These are phyloP conservation scores for Neria commutata DNA, from an alignment of 2,888 invertebrate species.

Conservation along the genomic window DNA sequence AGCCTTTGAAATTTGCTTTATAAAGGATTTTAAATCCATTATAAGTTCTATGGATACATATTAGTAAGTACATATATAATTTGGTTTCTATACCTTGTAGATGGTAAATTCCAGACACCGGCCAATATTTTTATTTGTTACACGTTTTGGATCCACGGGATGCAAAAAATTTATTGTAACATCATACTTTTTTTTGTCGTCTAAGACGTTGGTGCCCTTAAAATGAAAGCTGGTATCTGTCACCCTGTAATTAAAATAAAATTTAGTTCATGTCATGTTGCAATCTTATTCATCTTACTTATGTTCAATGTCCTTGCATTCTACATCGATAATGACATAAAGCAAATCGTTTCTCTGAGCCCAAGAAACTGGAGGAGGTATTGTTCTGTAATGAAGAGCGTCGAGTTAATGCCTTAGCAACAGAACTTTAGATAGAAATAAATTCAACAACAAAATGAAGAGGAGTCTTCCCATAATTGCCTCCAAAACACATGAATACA, in stretches of 20 bases:
- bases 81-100: slow-evolving; percentile 68
- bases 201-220: slow-evolving; percentile 80
- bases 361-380: slow-evolving; percentile 89
- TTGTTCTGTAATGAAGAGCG: too few species aligned
- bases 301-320: slow-evolving; percentile 84
- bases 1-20: too few species aligned
- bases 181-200: slow-evolving; percentile 85
- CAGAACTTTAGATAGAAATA: slow-evolving; percentile 8
- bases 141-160: slow-evolving; percentile 82
- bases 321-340: slow-evolving; percentile 88
- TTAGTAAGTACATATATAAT: too few species aligned
- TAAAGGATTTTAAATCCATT: too few species aligned
- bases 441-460: slow-evolving; percentile 18
- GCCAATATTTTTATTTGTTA: slow-evolving; percentile 73
- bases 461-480: slow-evolving; percentile 21
- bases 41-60: too few species aligned
- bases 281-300: slow-evolving; percentile 64
- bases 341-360: slow-evolving; percentile 85
- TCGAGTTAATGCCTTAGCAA: not conserved
- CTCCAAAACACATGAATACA: too few species aligned
- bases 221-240: slow-evolving; percentile 78
- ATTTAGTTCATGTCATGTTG: not conserved
- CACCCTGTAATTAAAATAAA: slow-evolving; percentile 62
- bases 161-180: slow-evolving; percentile 84
- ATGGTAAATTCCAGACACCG: slow-evolving; percentile 78